Percentiles rank a stretch among this genome's conserved stretches.
Conservation (phyloP, 1,140 invertebrate species). For the Magallana angulata region DNA sequence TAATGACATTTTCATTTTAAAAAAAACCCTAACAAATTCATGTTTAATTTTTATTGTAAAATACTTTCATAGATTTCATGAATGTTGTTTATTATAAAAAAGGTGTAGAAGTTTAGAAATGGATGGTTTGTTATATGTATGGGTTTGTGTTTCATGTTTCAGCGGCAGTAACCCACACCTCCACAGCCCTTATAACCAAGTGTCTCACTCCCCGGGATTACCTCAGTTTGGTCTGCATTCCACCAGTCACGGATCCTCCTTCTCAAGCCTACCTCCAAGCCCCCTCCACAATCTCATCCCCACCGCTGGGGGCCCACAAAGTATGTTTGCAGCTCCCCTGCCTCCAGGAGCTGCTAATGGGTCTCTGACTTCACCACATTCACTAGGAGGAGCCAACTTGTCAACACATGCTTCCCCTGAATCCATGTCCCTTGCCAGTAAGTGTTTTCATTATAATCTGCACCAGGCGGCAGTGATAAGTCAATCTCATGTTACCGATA, state of each 20-base stretch:
- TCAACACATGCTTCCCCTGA: constrained; percentile 59
- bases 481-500: background rate
- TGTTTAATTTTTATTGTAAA: too few relatives aligned
- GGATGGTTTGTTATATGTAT: background rate
- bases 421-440: constrained; percentile 66
- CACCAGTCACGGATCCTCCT: constrained; percentile 68
- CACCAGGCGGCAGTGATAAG: background rate
- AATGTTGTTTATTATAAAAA: background rate
- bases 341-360: constrained; percentile 71
- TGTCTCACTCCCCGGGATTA: constrained; percentile 58
- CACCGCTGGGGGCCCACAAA: constrained; percentile 77
- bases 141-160: constrained; percentile 54
- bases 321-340: constrained; percentile 78
- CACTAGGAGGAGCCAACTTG: constrained; percentile 75
- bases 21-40: too few relatives aligned
- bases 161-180: constrained; percentile 56
- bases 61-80: background rate
- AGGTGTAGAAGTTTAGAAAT: background rate
- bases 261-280: constrained; percentile 81
- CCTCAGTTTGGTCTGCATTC: constrained; percentile 61
- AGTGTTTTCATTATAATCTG: constrained; percentile 41
- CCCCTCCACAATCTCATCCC: constrained; percentile 81
- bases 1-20: too few relatives aligned
- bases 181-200: constrained; percentile 58
- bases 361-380: constrained; percentile 78